Base-by-base conservation (phyloP, 1,140 invertebrate genomes). In the Babylonia areolata region DNA sequence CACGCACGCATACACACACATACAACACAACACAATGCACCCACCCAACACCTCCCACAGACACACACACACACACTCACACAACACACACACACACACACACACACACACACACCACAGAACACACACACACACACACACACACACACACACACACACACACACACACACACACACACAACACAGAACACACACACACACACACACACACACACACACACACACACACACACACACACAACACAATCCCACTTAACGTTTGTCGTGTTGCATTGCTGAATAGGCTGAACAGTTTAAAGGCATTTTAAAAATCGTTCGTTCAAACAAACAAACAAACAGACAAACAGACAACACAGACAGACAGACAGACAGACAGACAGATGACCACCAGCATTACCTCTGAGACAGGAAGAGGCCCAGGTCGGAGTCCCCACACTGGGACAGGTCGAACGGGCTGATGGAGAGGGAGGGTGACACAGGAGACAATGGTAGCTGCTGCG, bases 341-440 rank as follows among this genome's bases (percentile, higher is more conserved):
- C 42, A 46, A 15, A 46, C 42, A 46, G 42, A 46, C 46, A 51
- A 46, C 5, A 46, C 42, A 46, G 42, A 46, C 46, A 51, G 46
- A 51, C 46, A 51, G 46, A 51, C 46, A 51, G 46, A 51, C 46
- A 51, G 46, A 51, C 9, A 51, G 17, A 0, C 46, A 51, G 2
- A 51, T 17, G 46, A 51, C 46, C n/a, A 51, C 46, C 77, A 12
- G 23, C 40, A 33, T 75, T 87, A 88, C 88, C 88, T 88, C 75
- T 88, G 88, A 9, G 85, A 88, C 42, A 88, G 75, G 73, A 83
- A 88, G 28, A 88, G 71, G 0, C 88, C 88, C 33, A 87, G 79
- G n/a, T 87, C 88, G 42, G 88, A 85, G 69, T 88, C 88, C 35
- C 33, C 85, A 75, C 82, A 87, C 69, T 88, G 85, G 40, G 79